Evolutionary conservation across 1,140 invertebrate species (phyloP), one percentile per base, ranked within the genome.

Genomic region (Sitophilus oryzae): DNA sequence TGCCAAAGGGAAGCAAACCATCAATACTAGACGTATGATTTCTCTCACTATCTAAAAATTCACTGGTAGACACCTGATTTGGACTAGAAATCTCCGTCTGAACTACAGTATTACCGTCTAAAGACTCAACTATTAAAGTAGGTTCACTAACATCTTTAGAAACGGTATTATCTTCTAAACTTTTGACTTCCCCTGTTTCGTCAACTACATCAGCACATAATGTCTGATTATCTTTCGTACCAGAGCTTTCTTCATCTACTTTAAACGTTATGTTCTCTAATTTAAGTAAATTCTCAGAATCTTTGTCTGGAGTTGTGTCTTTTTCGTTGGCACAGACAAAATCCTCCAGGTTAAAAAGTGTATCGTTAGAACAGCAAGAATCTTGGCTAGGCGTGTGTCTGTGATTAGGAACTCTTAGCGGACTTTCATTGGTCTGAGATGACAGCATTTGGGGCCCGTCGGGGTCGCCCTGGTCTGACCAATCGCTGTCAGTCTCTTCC

Each of bases 281-380:
- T 11, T 44, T 20, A 35, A 41, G 10, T 18, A 20, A 23, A 21
- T 3, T 15, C 4, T 40, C 48, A n/a, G n/a, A n/a, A 18, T 23
- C 49, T 34, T 11, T 16, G n/a, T 46, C 42, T 34, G 11, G 16
- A 37, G 16, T 41, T 21, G 35, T 47, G 0, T 41, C 48, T 46
- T 48, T 41, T 10, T 51, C 21, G 21, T 44, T 41, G 10, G 25
- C 56, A 44, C 37, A 56, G 10, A 53, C 61, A 20, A 71, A 58
- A 57, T 80, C 79, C 59, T 80, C 79, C 3, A 79, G 72, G 60
- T 80, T 79, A 62, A 79, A 80, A 2, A 80, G 66, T 1, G 79
- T 80, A 61, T 80, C 79, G 60, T 79, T 79, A 22, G 79, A 80
- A 66, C 79, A 79, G 72, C 77, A 80, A 3, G 77, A 80, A 61